Conservation (phyloP, 2,797 vertebrate species). For the Tiaroga cobitis region DNA sequence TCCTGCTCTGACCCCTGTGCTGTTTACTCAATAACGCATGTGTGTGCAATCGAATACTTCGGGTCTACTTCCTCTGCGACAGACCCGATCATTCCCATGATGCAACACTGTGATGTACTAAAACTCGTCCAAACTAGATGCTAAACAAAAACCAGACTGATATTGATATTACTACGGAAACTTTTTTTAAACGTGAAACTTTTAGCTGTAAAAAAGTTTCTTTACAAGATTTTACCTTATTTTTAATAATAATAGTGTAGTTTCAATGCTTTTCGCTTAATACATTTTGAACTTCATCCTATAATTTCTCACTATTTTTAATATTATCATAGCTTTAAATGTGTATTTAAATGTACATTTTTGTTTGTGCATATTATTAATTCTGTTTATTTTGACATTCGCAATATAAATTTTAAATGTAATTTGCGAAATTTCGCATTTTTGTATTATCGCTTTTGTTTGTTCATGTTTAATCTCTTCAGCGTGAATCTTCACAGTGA, state of each 20-base stretch:
- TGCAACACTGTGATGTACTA: not conserved
- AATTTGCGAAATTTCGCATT: not conserved
- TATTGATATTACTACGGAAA: too few species aligned
- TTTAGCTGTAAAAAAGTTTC: not conserved
- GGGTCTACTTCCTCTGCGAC: not conserved
- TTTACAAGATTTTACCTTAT: not conserved
- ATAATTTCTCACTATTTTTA: too few species aligned
- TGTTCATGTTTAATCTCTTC: not conserved
- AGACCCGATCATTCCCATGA: not conserved
- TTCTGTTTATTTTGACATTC: not conserved
- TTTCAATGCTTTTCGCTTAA: too few species aligned
- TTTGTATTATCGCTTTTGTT: too few species aligned
- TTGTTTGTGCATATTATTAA: not conserved
- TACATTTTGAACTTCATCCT: too few species aligned
- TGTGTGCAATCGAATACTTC: conserved; percentile 44
- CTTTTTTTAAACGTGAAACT: not conserved
- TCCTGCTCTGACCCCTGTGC: conserved; percentile 79
- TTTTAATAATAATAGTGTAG: not conserved
- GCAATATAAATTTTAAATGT: not conserved
- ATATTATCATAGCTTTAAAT: not conserved
- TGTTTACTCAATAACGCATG: conserved; percentile 61
- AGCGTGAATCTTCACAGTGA: not conserved
- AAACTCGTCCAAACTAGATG: not conserved
- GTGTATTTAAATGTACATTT: not conserved
- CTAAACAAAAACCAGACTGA: not conserved